Percentiles rank a stretch among this genome's conserved stretches.
Evolutionary conservation across 92 coral and sea anemone species (phyloP).

Genomic region (Umimayanthus chanpuru): DNA sequence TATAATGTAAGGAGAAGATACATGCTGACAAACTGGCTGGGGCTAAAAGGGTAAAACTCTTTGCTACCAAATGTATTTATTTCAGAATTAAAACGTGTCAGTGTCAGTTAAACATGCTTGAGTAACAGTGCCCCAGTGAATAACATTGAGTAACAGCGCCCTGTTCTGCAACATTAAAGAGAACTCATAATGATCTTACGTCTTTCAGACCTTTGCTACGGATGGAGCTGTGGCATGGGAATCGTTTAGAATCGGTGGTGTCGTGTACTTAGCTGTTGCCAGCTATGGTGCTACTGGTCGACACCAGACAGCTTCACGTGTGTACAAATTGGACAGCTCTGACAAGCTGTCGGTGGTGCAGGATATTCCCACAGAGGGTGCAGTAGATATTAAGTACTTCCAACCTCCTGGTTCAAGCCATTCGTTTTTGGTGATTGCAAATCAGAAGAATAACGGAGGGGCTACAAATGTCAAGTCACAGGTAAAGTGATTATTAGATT

Average conservation of each 20-base stretch:
- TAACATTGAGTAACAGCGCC: neutral
- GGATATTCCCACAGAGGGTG: constrained; percentile 80
- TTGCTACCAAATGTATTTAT: too few relatives aligned
- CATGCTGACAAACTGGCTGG: too few relatives aligned
- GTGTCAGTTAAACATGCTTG: too few relatives aligned
- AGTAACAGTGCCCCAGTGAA: too few relatives aligned
- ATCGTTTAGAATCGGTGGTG: constrained; percentile 60
- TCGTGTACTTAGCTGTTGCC: constrained; percentile 85
- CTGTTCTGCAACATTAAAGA: neutral
- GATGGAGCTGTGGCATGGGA: constrained; percentile 87
- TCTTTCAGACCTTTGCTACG: constrained; percentile 73
- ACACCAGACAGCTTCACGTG: constrained; percentile 75
- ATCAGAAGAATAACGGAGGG: constrained; percentile 72
- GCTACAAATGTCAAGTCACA: constrained; percentile 68
- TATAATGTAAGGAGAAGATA: too few relatives aligned
- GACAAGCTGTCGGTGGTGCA: constrained; percentile 72
- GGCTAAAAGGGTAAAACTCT: too few relatives aligned
- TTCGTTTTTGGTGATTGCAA: constrained; percentile 79
- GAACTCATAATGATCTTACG: neutral
- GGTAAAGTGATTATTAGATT: constrained; percentile 56
- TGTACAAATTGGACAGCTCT: constrained; percentile 67
- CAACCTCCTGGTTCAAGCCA: constrained; percentile 57
- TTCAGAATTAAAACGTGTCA: too few relatives aligned
- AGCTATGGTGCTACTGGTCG: constrained; percentile 83
- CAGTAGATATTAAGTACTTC: constrained; percentile 86